Evolutionary conservation across 2,888 invertebrate genomes (phyloP).

Genomic region (Drosophila barbarae): DNA sequence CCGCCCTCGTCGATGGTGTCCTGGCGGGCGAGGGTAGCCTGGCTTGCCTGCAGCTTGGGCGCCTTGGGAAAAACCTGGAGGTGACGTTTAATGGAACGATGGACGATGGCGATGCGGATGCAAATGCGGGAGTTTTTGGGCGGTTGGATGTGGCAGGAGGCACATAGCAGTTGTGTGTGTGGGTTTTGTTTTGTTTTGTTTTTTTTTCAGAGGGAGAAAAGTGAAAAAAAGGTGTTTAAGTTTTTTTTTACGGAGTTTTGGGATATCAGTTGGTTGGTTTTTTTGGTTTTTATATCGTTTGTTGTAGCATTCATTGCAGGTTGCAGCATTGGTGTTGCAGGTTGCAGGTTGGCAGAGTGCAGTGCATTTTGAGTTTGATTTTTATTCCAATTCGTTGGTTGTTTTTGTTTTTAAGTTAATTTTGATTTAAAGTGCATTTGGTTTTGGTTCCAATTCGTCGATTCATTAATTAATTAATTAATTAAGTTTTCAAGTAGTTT

Average conservation of each 20-base stretch:
- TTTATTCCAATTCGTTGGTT: slow-evolving; percentile 26
- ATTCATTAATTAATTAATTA: slow-evolving; percentile 2
- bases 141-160: slow-evolving; percentile 36
- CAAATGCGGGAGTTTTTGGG: slow-evolving; percentile 25
- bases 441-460: slow-evolving; percentile 9
- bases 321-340: slow-evolving; percentile 16
- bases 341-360: slow-evolving; percentile 23
- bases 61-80: slow-evolving; percentile 84
- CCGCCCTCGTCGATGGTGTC: slow-evolving; percentile 89
- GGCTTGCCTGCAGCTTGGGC: slow-evolving; percentile 83
- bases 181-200: not conserved
- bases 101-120: slow-evolving; percentile 36
- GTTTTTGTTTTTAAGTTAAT: slow-evolving; percentile 12
- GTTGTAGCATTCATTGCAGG: slow-evolving; percentile 19
- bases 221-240: slow-evolving; percentile 35
- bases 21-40: slow-evolving; percentile 83
- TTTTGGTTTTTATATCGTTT: slow-evolving; percentile 4
- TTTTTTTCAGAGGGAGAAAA: slow-evolving; percentile 13
- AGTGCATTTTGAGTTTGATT: slow-evolving; percentile 29
- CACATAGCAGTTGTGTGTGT: slow-evolving; percentile 4
- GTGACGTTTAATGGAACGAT: slow-evolving; percentile 66
- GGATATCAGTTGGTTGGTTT: slow-evolving; percentile 3
- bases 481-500: slow-evolving; percentile 13
- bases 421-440: not conserved
- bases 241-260: slow-evolving; percentile 10